Base-by-base conservation (phyloP, 2,797 vertebrate genomes). In the Leontocebus nigricollis region DNA sequence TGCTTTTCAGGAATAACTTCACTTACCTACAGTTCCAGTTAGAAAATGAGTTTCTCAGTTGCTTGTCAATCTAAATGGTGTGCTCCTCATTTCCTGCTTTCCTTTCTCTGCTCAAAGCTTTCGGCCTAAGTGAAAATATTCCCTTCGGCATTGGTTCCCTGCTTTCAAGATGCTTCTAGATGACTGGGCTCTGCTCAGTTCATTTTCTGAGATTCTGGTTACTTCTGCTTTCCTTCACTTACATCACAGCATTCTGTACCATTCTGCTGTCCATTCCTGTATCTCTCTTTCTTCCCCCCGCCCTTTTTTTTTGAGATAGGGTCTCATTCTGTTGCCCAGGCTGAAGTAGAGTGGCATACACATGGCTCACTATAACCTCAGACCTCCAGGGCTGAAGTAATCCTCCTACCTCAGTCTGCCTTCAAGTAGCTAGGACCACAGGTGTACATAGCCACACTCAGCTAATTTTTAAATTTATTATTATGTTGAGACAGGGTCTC, bases 11-110 rank as follows among this genome's bases (percentile, higher is more conserved):
- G 67, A 86, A 39, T 6, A 36, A n/a, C n/a, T 87, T 82, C 85
- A 79, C 46, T 90, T 77, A 77, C 46, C 24, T 84, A 46, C 19
- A 72, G 7, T 76, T 91, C 41, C 57, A 81, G 11, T 2, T 36
- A 44, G 70, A 46, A 88, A 91, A 72, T 61, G 44, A 81, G 81
- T 86, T 94, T 86, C 50, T 89, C 64, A 93, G 87, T 85, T 80
- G 59, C 4, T 46, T 36, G 50, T n/a, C 72, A 30, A 17, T 12
- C 36, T 70, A 33, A 70, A 17, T 0, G 5, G 20, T 15, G 7
- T 20, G 13, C 27, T 46, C 15, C 77, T 55, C 46, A 24, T 48
- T 5, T n/a, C 46, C 50, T 39, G 30, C 8, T 50, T 27, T 36
- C 39, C 36, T 41, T 79, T 82, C 72, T 83, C 85, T 52, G 75